Evolutionary conservation across 1,140 invertebrate genomes (phyloP).

Genomic region (Pantala flavescens): DNA sequence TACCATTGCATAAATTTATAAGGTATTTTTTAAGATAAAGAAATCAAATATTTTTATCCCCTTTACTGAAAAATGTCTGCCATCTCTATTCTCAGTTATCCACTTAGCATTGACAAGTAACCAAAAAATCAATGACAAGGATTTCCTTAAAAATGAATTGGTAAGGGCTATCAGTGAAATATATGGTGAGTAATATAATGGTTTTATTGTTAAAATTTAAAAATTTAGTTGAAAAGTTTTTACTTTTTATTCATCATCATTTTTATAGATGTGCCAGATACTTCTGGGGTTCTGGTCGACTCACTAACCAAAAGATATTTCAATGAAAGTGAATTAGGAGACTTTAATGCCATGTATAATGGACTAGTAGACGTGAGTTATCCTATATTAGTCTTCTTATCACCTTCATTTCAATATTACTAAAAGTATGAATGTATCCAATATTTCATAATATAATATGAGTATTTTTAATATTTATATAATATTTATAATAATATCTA

Average conservation of each 20-base stretch:
- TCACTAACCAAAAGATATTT: neutral
- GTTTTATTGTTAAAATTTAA: too few species aligned
- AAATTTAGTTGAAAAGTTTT: too few species aligned
- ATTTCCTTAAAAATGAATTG: neutral
- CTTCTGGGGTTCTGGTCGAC: constrained; percentile 23
- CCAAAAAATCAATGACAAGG: neutral
- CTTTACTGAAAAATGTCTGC: too few species aligned
- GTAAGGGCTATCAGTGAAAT: neutral
- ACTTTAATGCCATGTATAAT: constrained; percentile 26
- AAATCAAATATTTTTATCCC: too few species aligned
- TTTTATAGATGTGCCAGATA: constrained; percentile 23
- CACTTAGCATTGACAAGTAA: neutral
- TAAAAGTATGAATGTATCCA: too few species aligned
- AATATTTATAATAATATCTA: too few species aligned
- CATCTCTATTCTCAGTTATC: neutral
- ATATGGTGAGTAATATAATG: neutral
- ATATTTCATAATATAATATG: too few species aligned
- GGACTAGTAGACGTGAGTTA: constrained; percentile 29
- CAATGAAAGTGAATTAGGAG: constrained; percentile 21
- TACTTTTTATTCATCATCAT: too few species aligned
- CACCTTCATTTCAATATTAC: too few species aligned
- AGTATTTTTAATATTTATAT: too few species aligned
- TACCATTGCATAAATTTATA: too few species aligned
- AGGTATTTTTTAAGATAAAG: too few species aligned
- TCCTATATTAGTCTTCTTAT: neutral